A percentile compares a stretch with the other conserved stretches of the same genome.
Evolutionary conservation across 2,888 invertebrate species (phyloP).

Genomic region (Leptogaster cylindrica): DNA sequence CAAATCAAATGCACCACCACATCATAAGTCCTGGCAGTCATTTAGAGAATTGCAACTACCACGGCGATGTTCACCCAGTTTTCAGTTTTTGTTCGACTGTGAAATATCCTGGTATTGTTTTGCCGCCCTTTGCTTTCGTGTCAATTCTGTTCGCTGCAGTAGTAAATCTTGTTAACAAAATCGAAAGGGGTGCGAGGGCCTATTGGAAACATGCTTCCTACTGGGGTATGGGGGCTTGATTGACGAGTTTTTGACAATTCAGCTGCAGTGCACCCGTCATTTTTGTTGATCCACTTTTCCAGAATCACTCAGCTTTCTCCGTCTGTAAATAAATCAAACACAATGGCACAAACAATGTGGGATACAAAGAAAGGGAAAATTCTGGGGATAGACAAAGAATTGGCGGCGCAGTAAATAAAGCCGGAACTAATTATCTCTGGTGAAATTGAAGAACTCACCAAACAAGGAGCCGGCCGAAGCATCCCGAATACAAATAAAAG

Average conservation of each 20-base stretch:
- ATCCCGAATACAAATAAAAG: no score
- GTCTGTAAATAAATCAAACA: slow-evolving; percentile 11
- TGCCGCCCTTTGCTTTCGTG: slow-evolving; percentile 1
- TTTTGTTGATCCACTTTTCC: neutral
- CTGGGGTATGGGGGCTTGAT: neutral
- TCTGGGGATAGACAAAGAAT: neutral
- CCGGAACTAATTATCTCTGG: slow-evolving; percentile 31
- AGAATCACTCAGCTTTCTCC: neutral
- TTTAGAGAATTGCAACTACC: neutral
- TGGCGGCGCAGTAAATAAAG: slow-evolving; percentile 17
- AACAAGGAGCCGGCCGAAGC: no score
- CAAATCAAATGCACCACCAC: slow-evolving; percentile 51
- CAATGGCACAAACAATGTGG: neutral
- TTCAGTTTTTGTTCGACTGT: slow-evolving; percentile 14
- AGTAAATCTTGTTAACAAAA: slow-evolving; percentile 15
- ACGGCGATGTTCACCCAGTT: neutral
- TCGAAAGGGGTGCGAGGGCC: neutral
- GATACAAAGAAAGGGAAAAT: neutral
- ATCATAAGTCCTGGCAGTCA: slow-evolving; percentile 19
- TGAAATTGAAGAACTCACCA: slow-evolving; percentile 31
- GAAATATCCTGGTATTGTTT: neutral
- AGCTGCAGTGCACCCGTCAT: neutral
- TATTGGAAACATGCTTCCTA: neutral
- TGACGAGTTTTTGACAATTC: slow-evolving; percentile 6
- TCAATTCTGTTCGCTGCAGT: neutral